phyloP scores from a whole-genome alignment of 2,797 vertebrate species.

The Hemitrygon akajei region DNA sequence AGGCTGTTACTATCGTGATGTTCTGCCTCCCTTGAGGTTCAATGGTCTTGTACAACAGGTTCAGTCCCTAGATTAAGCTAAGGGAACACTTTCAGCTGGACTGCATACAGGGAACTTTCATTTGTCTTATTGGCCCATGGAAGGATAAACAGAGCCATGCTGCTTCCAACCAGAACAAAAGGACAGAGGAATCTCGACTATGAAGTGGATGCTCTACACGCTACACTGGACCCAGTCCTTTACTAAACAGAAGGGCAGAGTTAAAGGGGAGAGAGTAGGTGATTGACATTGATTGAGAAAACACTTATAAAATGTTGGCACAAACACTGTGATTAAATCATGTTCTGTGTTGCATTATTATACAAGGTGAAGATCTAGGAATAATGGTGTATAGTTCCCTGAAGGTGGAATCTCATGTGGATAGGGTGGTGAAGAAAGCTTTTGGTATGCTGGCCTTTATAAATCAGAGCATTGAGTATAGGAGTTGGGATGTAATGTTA shows the following conservation, averaged over 20 bases:
- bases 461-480: too few relatives aligned
- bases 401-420: too few relatives aligned
- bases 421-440: too few relatives aligned
- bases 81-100: not conserved
- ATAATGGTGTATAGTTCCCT: too few relatives aligned
- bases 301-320: not conserved
- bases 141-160: too few relatives aligned
- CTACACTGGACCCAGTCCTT: not conserved
- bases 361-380: not conserved
- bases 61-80: not conserved
- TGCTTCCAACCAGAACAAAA: too few relatives aligned
- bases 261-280: not conserved
- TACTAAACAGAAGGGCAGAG: not conserved
- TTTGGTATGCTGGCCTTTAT: too few relatives aligned
- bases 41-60: too few relatives aligned
- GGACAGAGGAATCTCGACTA: too few relatives aligned
- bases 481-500: too few relatives aligned
- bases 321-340: not conserved
- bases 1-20: not conserved
- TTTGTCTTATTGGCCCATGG: not conserved
- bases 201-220: too few relatives aligned
- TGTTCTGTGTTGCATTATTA: not conserved
- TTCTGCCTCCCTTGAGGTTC: not conserved
- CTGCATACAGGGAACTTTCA: not conserved
- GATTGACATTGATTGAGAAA: too few relatives aligned